Evolutionary conservation across 2,888 invertebrate species (phyloP).

Genomic region (Meiosimyza platycephala): DNA sequence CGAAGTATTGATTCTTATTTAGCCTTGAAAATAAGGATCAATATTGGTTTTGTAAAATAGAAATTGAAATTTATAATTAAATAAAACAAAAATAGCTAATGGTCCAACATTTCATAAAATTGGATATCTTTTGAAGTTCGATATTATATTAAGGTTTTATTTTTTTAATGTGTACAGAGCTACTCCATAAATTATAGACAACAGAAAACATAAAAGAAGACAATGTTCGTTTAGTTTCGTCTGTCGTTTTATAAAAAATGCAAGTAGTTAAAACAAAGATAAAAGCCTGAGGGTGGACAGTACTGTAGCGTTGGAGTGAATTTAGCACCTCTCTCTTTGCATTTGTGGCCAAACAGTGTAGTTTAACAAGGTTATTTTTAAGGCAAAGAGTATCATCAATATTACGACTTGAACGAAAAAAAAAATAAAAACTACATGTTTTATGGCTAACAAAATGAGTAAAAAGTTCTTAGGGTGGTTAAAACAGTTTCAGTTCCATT

Average conservation of each 20-base stretch:
- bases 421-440: background rate
- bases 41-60: too few species aligned
- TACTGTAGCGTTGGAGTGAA: background rate
- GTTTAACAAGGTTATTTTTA: background rate
- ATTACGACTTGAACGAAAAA: background rate
- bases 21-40: too few species aligned
- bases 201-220: background rate
- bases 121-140: too few species aligned
- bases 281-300: background rate
- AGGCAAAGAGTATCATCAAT: conserved; percentile 22
- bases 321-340: background rate
- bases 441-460: background rate
- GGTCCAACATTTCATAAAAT: too few species aligned
- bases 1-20: too few species aligned
- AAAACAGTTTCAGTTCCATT: background rate
- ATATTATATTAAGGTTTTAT: too few species aligned
- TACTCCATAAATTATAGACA: conserved; percentile 9
- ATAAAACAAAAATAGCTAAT: too few species aligned
- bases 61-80: too few species aligned
- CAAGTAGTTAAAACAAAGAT: conserved; percentile 3
- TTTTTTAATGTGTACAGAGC: too few species aligned
- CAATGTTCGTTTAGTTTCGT: conserved; percentile 1
- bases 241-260: conserved; percentile 5
- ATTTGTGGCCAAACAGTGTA: background rate
- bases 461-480: background rate